Conservation (phyloP, 2,888 invertebrate genomes). For the Aquatica leii region DNA sequence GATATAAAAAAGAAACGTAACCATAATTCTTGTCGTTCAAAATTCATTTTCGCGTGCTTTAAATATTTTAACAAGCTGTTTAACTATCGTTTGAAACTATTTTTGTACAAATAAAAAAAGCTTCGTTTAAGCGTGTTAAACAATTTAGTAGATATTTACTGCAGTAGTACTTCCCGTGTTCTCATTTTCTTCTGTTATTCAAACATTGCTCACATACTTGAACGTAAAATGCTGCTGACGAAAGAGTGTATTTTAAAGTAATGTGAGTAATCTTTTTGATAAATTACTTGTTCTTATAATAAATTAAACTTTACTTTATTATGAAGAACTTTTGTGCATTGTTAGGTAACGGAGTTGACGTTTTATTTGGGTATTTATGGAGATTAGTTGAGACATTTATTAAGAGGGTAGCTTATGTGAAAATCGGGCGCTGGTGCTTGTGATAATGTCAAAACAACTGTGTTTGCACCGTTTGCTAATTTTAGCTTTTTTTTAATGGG, state of each 20-base stretch:
- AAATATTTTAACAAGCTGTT: conserved; percentile 24
- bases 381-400: conserved; percentile 28
- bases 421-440: conserved; percentile 21
- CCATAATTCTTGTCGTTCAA: conserved; percentile 8
- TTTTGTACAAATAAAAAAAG: conserved; percentile 20
- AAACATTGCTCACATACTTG: conserved; percentile 21
- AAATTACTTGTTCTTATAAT: not conserved
- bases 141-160: conserved; percentile 23
- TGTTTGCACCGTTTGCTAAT: conserved; percentile 5
- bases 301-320: not conserved
- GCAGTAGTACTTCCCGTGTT: conserved; percentile 19
- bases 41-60: conserved; percentile 19
- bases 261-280: not conserved
- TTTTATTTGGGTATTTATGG: conserved; percentile 28
- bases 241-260: not conserved
- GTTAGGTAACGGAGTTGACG: conserved; percentile 11
- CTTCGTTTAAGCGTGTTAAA: conserved; percentile 8
- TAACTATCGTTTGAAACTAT: conserved; percentile 16
- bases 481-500: too few relatives aligned
- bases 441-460: conserved; percentile 27
- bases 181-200: conserved; percentile 18
- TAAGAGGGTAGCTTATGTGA: conserved; percentile 18
- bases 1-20: not conserved
- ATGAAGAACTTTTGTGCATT: not conserved
- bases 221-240: conserved; percentile 7